Conservation (phyloP, 2,888 invertebrate species). For the Mystacides longicornis region DNA sequence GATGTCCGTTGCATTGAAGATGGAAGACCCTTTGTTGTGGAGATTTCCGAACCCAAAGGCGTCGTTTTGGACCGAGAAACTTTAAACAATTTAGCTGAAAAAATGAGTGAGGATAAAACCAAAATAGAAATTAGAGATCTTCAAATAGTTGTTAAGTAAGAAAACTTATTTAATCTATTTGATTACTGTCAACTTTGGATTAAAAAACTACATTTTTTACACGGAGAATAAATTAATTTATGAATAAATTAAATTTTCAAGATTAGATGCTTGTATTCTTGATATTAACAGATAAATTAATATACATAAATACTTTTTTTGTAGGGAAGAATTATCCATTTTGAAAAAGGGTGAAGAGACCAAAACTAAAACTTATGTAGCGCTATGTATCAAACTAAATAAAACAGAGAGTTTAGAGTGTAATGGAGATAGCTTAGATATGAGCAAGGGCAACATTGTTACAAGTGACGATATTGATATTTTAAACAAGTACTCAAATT, state of each 20-base stretch:
- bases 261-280: neutral
- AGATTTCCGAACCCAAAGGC: constrained; percentile 62
- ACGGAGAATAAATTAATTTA: neutral
- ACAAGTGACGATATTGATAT: constrained; percentile 42
- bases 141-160: constrained; percentile 17
- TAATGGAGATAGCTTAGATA: neutral
- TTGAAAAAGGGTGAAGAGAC: constrained; percentile 82
- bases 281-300: neutral
- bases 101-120: constrained; percentile 7
- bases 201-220: neutral
- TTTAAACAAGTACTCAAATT: constrained; percentile 37
- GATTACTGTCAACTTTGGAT: neutral
- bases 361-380: constrained; percentile 82
- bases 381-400: constrained; percentile 57
- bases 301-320: constrained; percentile 14
- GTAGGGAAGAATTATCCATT: constrained; percentile 56
- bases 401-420: neutral
- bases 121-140: constrained; percentile 13
- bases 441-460: neutral
- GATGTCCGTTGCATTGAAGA: constrained; percentile 90
- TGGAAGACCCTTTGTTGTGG: constrained; percentile 90
- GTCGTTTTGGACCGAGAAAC: neutral
- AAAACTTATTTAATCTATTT: neutral
- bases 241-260: neutral
- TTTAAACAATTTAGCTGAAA: neutral